Conservation (phyloP, 2,888 invertebrate genomes). For the Eledona agricola region DNA sequence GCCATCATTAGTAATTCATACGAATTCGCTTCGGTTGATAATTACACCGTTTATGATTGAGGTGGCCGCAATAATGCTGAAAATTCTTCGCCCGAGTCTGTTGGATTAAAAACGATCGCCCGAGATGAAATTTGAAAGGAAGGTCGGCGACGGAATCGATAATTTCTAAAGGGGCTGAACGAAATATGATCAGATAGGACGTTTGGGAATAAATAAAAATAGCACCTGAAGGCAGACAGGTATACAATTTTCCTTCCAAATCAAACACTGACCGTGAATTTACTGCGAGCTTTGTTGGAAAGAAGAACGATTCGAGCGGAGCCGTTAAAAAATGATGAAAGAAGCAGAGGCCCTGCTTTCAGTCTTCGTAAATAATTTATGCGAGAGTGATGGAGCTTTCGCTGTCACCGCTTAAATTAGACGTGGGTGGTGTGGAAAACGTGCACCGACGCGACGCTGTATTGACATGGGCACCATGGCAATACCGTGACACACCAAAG, state of each 20-base stretch:
- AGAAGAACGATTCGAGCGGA: slow-evolving; percentile 4
- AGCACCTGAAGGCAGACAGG: slow-evolving; percentile 25
- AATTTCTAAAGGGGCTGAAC: slow-evolving; percentile 14
- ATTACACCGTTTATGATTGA: slow-evolving; percentile 3
- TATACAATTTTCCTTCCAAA: slow-evolving; percentile 17
- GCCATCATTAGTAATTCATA: slow-evolving; percentile 13
- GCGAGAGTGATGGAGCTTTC: too few relatives aligned
- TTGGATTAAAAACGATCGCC: slow-evolving; percentile 13
- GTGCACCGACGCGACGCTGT: neutral
- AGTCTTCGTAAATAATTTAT: too few relatives aligned
- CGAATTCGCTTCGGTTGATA: slow-evolving; percentile 1
- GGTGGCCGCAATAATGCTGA: slow-evolving; percentile 4
- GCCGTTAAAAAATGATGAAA: too few relatives aligned
- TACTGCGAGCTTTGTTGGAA: slow-evolving; percentile 12
- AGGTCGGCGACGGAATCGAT: slow-evolving; percentile 10
- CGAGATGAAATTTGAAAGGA: slow-evolving; percentile 8
- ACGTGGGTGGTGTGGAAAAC: too few relatives aligned
- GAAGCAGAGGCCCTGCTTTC: too few relatives aligned
- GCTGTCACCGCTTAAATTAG: too few relatives aligned
- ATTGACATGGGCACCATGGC: slow-evolving; percentile 18
- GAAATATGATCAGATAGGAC: slow-evolving; percentile 27
- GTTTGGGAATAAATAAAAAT: slow-evolving; percentile 16
- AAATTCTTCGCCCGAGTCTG: slow-evolving; percentile 4
- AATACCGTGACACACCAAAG: slow-evolving; percentile 28
- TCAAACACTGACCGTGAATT: slow-evolving; percentile 11